phyloP scores from a whole-genome alignment of 92 coral and sea anemone species.

The Epizoanthus illoricatus region DNA sequence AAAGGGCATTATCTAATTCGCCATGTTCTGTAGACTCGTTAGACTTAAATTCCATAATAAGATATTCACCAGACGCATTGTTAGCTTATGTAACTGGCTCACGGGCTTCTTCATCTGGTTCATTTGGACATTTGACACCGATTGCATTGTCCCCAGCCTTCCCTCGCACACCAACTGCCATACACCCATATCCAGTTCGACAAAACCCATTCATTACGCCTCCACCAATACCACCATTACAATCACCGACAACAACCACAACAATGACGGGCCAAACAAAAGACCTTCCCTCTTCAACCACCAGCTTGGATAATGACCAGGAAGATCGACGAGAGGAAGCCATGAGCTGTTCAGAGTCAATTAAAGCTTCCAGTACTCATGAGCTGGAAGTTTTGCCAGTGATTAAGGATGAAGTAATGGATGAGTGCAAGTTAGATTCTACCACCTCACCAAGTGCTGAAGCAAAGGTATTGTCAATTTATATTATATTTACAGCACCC shows the following conservation, averaged over 20 bases:
- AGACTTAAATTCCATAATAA: slow-evolving; percentile 86
- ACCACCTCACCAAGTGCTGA: slow-evolving; percentile 88
- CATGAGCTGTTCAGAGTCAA: slow-evolving; percentile 70
- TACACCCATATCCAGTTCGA: slow-evolving; percentile 43
- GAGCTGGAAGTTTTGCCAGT: slow-evolving; percentile 37
- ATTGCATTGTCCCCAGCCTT: slow-evolving; percentile 63
- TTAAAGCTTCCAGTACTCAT: slow-evolving; percentile 42
- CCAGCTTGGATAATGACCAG: slow-evolving; percentile 59
- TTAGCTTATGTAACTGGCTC: slow-evolving; percentile 83
- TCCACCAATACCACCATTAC: slow-evolving; percentile 70
- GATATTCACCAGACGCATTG: slow-evolving; percentile 95
- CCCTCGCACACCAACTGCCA: slow-evolving; percentile 51
- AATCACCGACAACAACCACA: slow-evolving; percentile 50
- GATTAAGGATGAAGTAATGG: slow-evolving; percentile 74
- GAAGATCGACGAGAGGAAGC: slow-evolving; percentile 53
- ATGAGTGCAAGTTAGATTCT: slow-evolving; percentile 74
- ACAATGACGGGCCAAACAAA: slow-evolving; percentile 56
- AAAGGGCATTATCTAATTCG: slow-evolving; percentile 85
- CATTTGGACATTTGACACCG: slow-evolving; percentile 96
- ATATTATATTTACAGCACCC: slow-evolving; percentile 22
- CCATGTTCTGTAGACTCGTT: slow-evolving; percentile 97
- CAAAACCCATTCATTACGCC: slow-evolving; percentile 76
- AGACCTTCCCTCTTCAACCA: slow-evolving; percentile 82
- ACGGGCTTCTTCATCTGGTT: slow-evolving; percentile 90
- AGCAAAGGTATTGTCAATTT: slow-evolving; percentile 50